Conservation (phyloP, 2,797 vertebrate species). For the Meda fulgida region DNA sequence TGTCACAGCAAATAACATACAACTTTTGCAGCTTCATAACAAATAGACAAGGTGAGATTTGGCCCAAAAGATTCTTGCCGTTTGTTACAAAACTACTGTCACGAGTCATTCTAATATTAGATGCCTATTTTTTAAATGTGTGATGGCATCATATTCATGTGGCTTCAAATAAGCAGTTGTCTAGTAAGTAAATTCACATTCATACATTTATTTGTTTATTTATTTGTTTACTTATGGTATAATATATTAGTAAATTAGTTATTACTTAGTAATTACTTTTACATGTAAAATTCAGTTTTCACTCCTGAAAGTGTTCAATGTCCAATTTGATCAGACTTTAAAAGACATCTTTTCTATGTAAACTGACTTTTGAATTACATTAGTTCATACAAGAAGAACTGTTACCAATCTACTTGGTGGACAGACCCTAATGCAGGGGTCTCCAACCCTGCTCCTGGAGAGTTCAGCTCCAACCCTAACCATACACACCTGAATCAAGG, state of each 20-base stretch:
- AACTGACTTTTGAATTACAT: slow-evolving; percentile 45
- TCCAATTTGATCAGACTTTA: slow-evolving; percentile 13
- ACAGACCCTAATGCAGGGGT: neutral
- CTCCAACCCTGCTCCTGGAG: neutral
- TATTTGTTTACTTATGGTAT: neutral
- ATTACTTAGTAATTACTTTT: neutral
- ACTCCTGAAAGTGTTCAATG: no score
- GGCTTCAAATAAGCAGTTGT: slow-evolving; percentile 4
- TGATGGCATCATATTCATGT: slow-evolving; percentile 15
- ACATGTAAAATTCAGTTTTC: neutral
- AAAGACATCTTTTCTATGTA: slow-evolving; percentile 44
- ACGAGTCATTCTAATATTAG: slow-evolving; percentile 30
- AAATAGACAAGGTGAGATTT: slow-evolving; percentile 40
- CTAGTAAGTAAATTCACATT: neutral
- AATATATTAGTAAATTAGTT: neutral
- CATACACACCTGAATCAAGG: neutral
- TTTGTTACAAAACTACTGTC: slow-evolving; percentile 38
- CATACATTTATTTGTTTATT: neutral
- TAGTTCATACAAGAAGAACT: slow-evolving; percentile 56
- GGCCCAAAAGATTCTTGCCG: slow-evolving; percentile 30
- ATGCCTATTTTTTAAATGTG: slow-evolving; percentile 38
- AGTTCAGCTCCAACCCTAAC: neutral
- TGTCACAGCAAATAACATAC: slow-evolving; percentile 46
- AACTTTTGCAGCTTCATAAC: slow-evolving; percentile 42
- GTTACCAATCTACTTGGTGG: slow-evolving; percentile 21